phyloP scores from a whole-genome alignment of 1,140 invertebrate genomes.

The Acromyrmex heyeri region DNA sequence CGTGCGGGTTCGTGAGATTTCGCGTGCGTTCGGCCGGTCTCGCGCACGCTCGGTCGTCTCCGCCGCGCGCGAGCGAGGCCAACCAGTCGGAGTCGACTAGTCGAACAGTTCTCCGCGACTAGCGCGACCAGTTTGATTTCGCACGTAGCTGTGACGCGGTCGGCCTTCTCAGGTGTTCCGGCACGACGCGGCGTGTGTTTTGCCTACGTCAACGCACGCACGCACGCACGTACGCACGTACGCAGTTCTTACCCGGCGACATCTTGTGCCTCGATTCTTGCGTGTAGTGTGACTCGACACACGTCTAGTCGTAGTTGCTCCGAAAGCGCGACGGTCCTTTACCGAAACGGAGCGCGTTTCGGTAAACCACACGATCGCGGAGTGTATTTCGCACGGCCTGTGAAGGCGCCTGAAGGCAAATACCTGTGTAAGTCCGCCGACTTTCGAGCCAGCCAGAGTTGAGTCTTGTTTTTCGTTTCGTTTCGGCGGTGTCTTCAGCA shows the following conservation, averaged over 20 bases:
- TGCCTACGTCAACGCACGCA: background rate
- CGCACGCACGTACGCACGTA: background rate
- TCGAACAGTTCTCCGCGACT: constrained; percentile 52
- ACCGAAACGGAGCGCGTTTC: constrained; percentile 49
- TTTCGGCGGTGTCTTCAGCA: background rate
- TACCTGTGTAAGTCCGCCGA: constrained; percentile 76
- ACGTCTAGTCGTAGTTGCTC: background rate
- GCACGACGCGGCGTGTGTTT: background rate
- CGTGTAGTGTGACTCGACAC: constrained; percentile 3
- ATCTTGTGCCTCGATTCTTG: background rate
- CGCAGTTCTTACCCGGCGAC: background rate
- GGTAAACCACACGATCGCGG: constrained; percentile 10
- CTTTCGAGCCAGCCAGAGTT: constrained; percentile 70
- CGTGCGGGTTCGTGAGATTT: constrained; percentile 28
- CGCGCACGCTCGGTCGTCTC: constrained; percentile 62
- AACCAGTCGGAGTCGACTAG: constrained; percentile 78
- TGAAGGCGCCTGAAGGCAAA: constrained; percentile 78
- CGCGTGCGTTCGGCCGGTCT: constrained; percentile 53
- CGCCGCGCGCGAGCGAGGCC: constrained; percentile 79
- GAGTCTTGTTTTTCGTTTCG: constrained; percentile 32
- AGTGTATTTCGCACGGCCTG: constrained; percentile 69
- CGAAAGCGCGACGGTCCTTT: background rate
- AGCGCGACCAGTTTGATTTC: constrained; percentile 80
- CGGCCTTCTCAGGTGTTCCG: constrained; percentile 53
- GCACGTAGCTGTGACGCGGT: constrained; percentile 73